phyloP scores from a whole-genome alignment of 2,888 invertebrate species.

The Petrolisthes manimaculis region DNA sequence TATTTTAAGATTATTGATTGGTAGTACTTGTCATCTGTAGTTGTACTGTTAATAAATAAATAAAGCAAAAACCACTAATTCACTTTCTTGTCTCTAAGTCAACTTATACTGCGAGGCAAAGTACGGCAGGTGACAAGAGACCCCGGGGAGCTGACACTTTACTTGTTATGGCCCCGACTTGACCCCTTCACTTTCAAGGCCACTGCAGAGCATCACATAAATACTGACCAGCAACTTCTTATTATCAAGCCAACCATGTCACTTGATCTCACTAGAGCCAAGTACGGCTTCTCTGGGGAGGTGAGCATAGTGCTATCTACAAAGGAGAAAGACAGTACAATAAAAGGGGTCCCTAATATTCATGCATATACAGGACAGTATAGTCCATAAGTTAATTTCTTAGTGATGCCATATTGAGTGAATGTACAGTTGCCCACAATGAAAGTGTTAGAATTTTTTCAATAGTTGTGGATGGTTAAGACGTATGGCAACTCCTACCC shows the following conservation, averaged over 20 bases:
- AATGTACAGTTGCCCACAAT: too few relatives aligned
- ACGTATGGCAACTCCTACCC: too few relatives aligned
- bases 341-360: neutral
- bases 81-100: constrained; percentile 16
- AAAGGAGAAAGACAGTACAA: neutral
- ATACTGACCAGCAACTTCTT: constrained; percentile 19
- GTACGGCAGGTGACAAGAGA: constrained; percentile 56
- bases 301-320: constrained; percentile 21
- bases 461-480: too few relatives aligned
- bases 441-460: too few relatives aligned
- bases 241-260: constrained; percentile 57
- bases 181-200: constrained; percentile 61
- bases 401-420: too few relatives aligned
- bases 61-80: too few relatives aligned
- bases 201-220: constrained; percentile 32
- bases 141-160: constrained; percentile 57
- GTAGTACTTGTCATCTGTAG: neutral
- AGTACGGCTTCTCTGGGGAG: constrained; percentile 57
- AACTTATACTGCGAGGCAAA: constrained; percentile 49
- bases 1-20: neutral
- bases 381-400: too few relatives aligned
- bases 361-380: too few relatives aligned
- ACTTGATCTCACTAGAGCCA: constrained; percentile 47
- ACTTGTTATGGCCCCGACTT: constrained; percentile 54
- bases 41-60: neutral